Conservation (phyloP, 2,797 vertebrate genomes). For the Eulemur mongoz region DNA sequence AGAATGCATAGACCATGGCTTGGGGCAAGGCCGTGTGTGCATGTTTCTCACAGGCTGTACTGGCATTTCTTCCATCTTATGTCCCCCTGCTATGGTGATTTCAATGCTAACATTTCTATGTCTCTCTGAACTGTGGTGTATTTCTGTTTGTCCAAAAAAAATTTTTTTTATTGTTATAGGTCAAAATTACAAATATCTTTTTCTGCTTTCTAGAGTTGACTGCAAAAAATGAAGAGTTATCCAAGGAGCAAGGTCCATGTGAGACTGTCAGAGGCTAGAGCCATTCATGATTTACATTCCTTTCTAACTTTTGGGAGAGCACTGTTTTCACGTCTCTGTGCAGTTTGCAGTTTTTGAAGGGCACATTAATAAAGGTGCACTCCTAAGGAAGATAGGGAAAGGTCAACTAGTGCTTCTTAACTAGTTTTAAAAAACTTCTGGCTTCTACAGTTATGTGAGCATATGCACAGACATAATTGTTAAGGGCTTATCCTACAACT, state of each 20-base stretch:
- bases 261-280: neutral
- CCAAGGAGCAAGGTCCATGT: neutral
- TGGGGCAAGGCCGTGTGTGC: neutral
- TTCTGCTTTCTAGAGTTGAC: conserved; percentile 10
- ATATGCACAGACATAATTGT: conserved; percentile 61
- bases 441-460: conserved; percentile 24
- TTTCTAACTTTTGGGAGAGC: neutral
- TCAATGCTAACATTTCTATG: neutral
- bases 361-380: neutral
- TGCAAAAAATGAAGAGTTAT: neutral
- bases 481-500: conserved; percentile 46
- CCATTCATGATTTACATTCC: neutral
- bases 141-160: neutral
- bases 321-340: conserved; percentile 9
- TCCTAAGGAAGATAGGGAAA: conserved; percentile 53
- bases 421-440: conserved; percentile 65
- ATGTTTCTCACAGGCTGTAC: neutral
- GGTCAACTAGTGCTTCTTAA: conserved; percentile 63
- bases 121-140: neutral
- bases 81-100: neutral
- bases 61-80: neutral
- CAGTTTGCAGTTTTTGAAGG: conserved; percentile 38
- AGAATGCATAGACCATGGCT: neutral
- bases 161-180: neutral
- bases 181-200: neutral